A percentile compares a stretch with the other conserved stretches of the same genome.
Conservation (phyloP, 2,113 vertebrate genomes). For the Zosterops japonicus region DNA sequence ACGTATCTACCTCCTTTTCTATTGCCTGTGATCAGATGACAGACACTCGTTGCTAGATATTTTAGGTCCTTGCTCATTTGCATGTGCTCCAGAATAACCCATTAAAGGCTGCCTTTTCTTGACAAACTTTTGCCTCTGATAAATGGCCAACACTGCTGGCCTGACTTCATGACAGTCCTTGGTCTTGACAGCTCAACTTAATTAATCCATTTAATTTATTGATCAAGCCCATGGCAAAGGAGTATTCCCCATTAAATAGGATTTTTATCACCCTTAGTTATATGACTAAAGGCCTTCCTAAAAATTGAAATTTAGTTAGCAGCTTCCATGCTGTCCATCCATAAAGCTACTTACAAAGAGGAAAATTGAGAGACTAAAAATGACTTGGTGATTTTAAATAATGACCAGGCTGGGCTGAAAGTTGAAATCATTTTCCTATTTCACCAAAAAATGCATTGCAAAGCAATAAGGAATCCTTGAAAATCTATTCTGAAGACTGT, state of each 20-base stretch:
- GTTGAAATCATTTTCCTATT: constrained; percentile 39
- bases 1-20: constrained; percentile 7
- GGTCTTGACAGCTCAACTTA: constrained; percentile 68
- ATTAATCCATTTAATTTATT: constrained; percentile 82
- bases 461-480: constrained; percentile 41
- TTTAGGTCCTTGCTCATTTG: constrained; percentile 55
- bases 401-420: constrained; percentile 50
- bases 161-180: constrained; percentile 65
- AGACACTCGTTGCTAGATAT: constrained; percentile 16
- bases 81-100: constrained; percentile 64
- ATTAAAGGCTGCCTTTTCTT: constrained; percentile 56
- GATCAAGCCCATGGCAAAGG: constrained; percentile 67
- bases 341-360: constrained; percentile 44
- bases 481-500: constrained; percentile 32
- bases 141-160: constrained; percentile 50
- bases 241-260: constrained; percentile 62
- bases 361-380: constrained; percentile 59
- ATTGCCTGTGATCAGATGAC: constrained; percentile 4
- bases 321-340: constrained; percentile 62
- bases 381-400: constrained; percentile 63
- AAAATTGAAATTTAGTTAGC: constrained; percentile 72
- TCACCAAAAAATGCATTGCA: constrained; percentile 18
- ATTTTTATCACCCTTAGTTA: constrained; percentile 75
- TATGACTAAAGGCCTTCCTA: constrained; percentile 68
- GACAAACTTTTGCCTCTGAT: constrained; percentile 58